These are phyloP conservation scores for Paramacrobiotus metropolitanus DNA, from an alignment of 1,140 invertebrate species.

Conservation along the genomic window DNA sequence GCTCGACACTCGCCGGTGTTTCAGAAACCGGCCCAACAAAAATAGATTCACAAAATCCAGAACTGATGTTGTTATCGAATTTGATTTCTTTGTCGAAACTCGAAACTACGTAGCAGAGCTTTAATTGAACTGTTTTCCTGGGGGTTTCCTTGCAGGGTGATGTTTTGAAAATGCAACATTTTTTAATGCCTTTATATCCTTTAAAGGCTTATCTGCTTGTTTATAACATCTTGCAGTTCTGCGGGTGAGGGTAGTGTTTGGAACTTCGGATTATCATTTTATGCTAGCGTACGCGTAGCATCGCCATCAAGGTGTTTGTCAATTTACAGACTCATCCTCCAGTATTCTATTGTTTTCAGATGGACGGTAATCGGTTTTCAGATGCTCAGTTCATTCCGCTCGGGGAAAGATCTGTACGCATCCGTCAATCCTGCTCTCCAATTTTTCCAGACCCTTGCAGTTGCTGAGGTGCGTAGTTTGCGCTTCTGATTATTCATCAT, in stretches of 20 bases:
- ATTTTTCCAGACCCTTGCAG: conserved; percentile 68
- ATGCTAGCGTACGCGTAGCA: neutral
- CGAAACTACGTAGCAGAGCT: neutral
- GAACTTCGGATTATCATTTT: neutral
- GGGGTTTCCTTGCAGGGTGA: neutral
- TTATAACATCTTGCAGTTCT: neutral
- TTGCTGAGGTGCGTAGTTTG: conserved; percentile 42
- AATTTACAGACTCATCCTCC: neutral
- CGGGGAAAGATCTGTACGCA: conserved; percentile 31
- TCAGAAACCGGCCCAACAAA: too few relatives aligned
- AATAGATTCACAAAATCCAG: too few relatives aligned
- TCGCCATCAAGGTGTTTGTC: too few relatives aligned
- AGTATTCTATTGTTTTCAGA: neutral
- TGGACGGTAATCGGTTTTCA: neutral
- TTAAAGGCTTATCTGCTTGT: neutral
- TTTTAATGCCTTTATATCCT: neutral
- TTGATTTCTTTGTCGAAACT: neutral
- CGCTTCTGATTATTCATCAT: conserved; percentile 7
- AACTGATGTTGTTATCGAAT: too few relatives aligned
- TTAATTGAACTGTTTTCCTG: neutral
- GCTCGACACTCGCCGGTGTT: too few relatives aligned
- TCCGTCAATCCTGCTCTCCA: conserved; percentile 39
- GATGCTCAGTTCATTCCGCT: neutral
- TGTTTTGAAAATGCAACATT: neutral
- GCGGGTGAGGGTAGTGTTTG: neutral